phyloP scores from a whole-genome alignment of 2,797 vertebrate species.

The Tangara arthus region DNA sequence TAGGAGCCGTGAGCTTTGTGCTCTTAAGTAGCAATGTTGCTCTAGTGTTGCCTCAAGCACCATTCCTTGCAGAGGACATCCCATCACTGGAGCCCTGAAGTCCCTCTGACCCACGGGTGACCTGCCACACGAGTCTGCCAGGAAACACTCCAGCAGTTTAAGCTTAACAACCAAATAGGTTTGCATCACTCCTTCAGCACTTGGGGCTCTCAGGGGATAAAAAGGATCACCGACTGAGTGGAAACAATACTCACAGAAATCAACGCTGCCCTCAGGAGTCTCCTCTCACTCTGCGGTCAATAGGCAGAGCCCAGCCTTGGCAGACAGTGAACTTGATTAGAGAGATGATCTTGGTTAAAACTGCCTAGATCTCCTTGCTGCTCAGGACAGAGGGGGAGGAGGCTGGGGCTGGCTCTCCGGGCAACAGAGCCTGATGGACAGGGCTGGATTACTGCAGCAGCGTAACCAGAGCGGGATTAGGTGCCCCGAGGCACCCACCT shows the following conservation, averaged over 20 bases:
- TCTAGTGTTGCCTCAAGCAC: neutral
- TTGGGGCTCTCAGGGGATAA: neutral
- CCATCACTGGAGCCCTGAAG: neutral
- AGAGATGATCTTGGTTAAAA: slow-evolving; percentile 58
- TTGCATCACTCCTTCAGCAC: neutral
- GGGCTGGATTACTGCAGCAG: neutral
- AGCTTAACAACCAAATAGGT: neutral
- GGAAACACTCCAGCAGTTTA: neutral
- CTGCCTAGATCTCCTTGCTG: slow-evolving; percentile 33
- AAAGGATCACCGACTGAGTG: neutral
- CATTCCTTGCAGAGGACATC: neutral
- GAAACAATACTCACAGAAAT: slow-evolving; percentile 33
- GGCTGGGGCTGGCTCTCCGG: rapidly evolving
- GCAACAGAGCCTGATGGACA: neutral
- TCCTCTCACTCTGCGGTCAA: neutral
- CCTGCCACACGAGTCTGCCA: neutral
- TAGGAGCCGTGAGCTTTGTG: neutral
- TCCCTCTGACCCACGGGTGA: neutral
- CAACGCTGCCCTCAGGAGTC: neutral
- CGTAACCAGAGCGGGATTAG: neutral
- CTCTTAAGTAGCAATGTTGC: neutral
- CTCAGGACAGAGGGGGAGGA: neutral
- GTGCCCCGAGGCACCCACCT: neutral
- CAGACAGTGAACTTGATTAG: slow-evolving; percentile 39
- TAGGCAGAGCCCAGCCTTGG: neutral